Evolutionary conservation across 2,888 invertebrate genomes (phyloP).

Genomic region (Drosophila atripex): DNA sequence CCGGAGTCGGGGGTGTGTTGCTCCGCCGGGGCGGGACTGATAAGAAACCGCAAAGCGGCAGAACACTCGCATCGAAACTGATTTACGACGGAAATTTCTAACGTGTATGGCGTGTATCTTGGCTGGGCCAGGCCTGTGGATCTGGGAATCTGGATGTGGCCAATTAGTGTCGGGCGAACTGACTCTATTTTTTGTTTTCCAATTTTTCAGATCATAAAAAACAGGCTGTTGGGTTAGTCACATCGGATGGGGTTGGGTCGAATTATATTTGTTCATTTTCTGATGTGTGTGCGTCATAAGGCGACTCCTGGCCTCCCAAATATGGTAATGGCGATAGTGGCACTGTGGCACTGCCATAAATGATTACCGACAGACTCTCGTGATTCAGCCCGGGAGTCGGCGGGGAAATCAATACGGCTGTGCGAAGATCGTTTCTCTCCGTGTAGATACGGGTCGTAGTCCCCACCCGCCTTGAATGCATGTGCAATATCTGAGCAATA

Average conservation of each 20-base stretch:
- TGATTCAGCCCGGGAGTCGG: background rate
- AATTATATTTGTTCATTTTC: background rate
- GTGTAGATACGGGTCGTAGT: background rate
- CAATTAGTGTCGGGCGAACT: slow-evolving; percentile 20
- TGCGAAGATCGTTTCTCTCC: background rate
- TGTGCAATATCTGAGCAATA: slow-evolving; percentile 1
- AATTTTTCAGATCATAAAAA: slow-evolving; percentile 43
- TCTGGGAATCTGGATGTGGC: slow-evolving; percentile 2
- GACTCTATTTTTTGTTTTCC: slow-evolving; percentile 5
- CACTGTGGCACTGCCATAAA: slow-evolving; percentile 18
- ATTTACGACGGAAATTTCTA: slow-evolving; percentile 42
- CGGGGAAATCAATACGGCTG: slow-evolving; percentile 1
- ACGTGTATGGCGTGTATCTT: slow-evolving; percentile 1
- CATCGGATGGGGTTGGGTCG: background rate
- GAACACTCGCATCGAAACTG: slow-evolving; percentile 39
- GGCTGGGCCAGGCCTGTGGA: background rate
- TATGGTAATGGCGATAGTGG: slow-evolving; percentile 9
- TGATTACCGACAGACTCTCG: slow-evolving; percentile 15
- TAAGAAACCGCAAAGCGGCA: slow-evolving; percentile 36
- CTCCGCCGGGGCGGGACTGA: background rate
- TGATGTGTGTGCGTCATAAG: background rate
- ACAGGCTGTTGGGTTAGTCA: slow-evolving; percentile 22
- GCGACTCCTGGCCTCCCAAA: background rate
- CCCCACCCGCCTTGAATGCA: background rate
- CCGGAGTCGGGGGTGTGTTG: background rate